Base-by-base conservation (phyloP, 2,888 invertebrate species). In the Rhyacophila evoluta region DNA sequence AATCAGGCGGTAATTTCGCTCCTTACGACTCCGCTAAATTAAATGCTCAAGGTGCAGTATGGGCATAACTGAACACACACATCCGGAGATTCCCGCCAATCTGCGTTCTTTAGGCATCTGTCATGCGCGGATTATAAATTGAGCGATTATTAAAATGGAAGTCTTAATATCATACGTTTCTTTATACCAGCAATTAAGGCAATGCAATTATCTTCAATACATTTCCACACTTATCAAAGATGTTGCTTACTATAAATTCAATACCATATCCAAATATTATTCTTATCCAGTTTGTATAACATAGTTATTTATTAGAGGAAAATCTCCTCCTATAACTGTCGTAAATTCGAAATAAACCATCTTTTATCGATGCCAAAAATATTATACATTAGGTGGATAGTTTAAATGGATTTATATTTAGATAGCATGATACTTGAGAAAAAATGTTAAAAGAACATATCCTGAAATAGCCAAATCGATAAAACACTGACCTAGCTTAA, bases 1-100 rank as follows among this genome's bases (percentile, higher is more conserved):
- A 75, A 75, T 75, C 75, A 75, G 33, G 19, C 27, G 27, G 69
- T 68, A 69, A 69, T 75, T 75, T 70, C 55, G 75, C 41, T 69
- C 38, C 69, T 75, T 19, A 19, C 55, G 55, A 55, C 55, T 55
- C 10, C 55, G 55, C 55, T 55, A 19, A 55, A 55, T 55, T 55
- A 55, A 55, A 55, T 55, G 55, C 55, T 55, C 55, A 55, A 55
- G 55, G 55, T 55, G 55, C 55, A 55, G 55, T 55, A 55, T 55
- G 55, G 55, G 25, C 55, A 10, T 19, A 55, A 19, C 15, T 55
- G 19, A 55, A 10, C 55, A 55, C 41, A 55, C 41, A 41, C 55
- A 55, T 55, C 55, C 55, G 55, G 55, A 55, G 55, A 55, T 19
- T 25, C 55, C 55, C 55, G 55, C 55, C 55, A 55, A 55, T 19